phyloP scores from a whole-genome alignment of 2,113 vertebrate genomes.

The Dipodomys stephensi region DNA sequence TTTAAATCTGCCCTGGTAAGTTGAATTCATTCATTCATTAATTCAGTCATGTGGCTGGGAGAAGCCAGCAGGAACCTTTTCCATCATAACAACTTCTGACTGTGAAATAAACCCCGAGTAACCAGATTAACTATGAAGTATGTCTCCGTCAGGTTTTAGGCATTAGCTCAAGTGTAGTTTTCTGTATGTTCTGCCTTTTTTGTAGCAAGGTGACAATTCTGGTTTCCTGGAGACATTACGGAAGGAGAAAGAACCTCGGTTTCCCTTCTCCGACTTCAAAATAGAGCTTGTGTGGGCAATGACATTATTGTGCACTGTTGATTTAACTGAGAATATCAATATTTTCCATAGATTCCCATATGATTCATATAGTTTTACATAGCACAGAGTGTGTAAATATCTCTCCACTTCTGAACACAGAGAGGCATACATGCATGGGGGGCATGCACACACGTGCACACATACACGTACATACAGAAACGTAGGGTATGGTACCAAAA shows the following conservation, averaged over 20 bases:
- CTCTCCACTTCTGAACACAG: constrained; percentile 56
- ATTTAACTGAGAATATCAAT: constrained; percentile 73
- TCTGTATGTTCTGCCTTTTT: constrained; percentile 13
- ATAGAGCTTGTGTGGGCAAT: constrained; percentile 61
- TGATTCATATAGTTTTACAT: constrained; percentile 60
- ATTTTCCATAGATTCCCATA: constrained; percentile 80
- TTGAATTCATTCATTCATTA: constrained; percentile 87
- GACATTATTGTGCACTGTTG: constrained; percentile 38
- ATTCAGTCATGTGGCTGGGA: constrained; percentile 84
- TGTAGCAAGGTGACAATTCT: constrained; percentile 66
- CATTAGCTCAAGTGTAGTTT: constrained; percentile 83
- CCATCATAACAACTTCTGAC: constrained; percentile 86
- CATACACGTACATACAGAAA: background rate
- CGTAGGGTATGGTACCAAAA: background rate
- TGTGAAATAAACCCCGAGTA: constrained; percentile 88
- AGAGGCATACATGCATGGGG: background rate
- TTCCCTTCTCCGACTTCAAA: constrained; percentile 14
- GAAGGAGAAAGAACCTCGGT: constrained; percentile 46
- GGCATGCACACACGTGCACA: background rate
- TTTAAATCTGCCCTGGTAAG: constrained; percentile 87
- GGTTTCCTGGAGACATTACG: constrained; percentile 53
- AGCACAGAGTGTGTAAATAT: constrained; percentile 46
- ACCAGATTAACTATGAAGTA: constrained; percentile 88
- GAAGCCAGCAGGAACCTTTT: constrained; percentile 86
- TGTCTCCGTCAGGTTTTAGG: constrained; percentile 82